Base-by-base conservation (phyloP, 2,888 invertebrate genomes). In the Eudasyphora cyanicolor region DNA sequence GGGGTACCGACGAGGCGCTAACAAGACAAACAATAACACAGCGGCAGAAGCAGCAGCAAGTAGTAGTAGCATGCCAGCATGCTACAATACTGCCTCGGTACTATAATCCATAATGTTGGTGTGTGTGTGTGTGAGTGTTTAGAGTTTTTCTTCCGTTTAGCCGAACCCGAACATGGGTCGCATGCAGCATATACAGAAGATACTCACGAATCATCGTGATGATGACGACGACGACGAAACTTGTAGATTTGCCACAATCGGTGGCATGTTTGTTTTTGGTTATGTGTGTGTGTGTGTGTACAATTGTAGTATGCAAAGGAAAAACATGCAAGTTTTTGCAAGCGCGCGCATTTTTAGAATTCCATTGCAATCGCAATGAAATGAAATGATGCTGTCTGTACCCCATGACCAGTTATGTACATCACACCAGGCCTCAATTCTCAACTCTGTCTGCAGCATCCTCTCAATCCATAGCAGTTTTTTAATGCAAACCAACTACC, bases 281-380 rank as follows among this genome's bases (percentile, higher is more conserved):
- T 54, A 29, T 45, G 4, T 35, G 8, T 21, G 62, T 76, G n/a
- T 70, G 19, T 38, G 35, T 49, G 45, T 62, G 14, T 62, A n/a
- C n/a, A n/a, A n/a, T n/a, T n/a, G n/a, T n/a, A n/a, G n/a, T n/a
- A n/a, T n/a, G n/a, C n/a, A n/a, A n/a, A n/a, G n/a, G n/a, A n/a
- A 67, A 38, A 51, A 67, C 35, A 71, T 73, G 70, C 75, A 78
- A 42, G 38, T 24, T 67, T 57, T 80, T 81, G 57, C 35, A 81
- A 78, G 84, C 78, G 84, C 82, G 82, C 81, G 81, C 84, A 84
- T 84, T 84, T 84, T 84, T 84, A 64, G 38, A 81, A 84, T 84
- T 84, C 84, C 84, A 78, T 78, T 60, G 76, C 73, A 79, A 69
- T 73, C 67, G 38, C 67, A 67, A 67, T 67, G 42, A 64, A 67